phyloP scores from a whole-genome alignment of 2,888 invertebrate species.

The Craniophora ligustri region DNA sequence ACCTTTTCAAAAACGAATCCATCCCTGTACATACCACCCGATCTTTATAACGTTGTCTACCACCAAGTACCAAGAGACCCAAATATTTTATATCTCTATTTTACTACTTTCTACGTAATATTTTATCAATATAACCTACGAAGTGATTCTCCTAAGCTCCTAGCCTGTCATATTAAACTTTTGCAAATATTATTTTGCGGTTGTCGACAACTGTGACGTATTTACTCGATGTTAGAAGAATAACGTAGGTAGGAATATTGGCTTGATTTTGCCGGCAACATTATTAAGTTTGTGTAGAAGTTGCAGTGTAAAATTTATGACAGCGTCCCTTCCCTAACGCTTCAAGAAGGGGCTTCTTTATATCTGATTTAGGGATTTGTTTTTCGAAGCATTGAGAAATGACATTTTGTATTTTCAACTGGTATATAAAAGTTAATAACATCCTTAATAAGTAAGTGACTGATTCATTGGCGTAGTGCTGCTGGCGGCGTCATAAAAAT shows the following conservation, averaged over 20 bases:
- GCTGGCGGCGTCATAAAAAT: no score
- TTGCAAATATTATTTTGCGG: slow-evolving; percentile 46
- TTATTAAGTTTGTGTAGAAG: slow-evolving; percentile 41
- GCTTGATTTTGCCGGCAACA: slow-evolving; percentile 21
- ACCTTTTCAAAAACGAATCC: no score
- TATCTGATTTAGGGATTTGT: slow-evolving; percentile 32
- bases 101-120: slow-evolving; percentile 46
- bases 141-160: slow-evolving; percentile 42
- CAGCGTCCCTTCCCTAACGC: slow-evolving; percentile 36
- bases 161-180: slow-evolving; percentile 52
- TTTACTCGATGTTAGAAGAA: slow-evolving; percentile 22
- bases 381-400: no score
- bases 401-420: no score
- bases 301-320: slow-evolving; percentile 53
- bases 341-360: slow-evolving; percentile 23
- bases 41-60: slow-evolving; percentile 26
- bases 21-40: slow-evolving; percentile 11
- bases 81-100: slow-evolving; percentile 53
- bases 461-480: no score
- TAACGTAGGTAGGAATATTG: slow-evolving; percentile 26
- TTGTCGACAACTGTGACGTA: slow-evolving; percentile 11
- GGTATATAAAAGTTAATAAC: no score
- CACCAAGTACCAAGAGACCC: slow-evolving; percentile 32
- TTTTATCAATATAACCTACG: slow-evolving; percentile 51
- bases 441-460: no score